phyloP scores from a whole-genome alignment of 2,113 vertebrate genomes.

The Hucho hucho region DNA sequence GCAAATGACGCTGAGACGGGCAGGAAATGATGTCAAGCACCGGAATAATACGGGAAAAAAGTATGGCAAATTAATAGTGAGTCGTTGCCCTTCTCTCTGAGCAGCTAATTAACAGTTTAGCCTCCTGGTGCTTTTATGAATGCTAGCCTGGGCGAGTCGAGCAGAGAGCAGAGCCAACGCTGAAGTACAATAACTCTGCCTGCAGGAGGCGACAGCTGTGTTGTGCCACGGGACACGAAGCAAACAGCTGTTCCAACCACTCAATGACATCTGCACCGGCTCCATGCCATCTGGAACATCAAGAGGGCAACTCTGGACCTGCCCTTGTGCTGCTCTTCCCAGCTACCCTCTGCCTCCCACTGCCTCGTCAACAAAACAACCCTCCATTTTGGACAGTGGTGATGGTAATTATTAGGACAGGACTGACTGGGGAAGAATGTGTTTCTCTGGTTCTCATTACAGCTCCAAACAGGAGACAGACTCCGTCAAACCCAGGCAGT shows the following conservation, averaged over 20 bases:
- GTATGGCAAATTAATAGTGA: slow-evolving; percentile 63
- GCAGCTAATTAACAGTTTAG: slow-evolving; percentile 80
- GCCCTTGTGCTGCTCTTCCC: slow-evolving; percentile 45
- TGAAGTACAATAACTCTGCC: slow-evolving; percentile 70
- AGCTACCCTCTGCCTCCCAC: slow-evolving; percentile 21
- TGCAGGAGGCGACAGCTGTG: slow-evolving; percentile 74
- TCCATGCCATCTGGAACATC: slow-evolving; percentile 68
- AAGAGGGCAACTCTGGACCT: slow-evolving; percentile 67
- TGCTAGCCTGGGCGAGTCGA: slow-evolving; percentile 36
- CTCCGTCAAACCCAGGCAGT: slow-evolving; percentile 15
- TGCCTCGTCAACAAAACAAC: slow-evolving; percentile 51
- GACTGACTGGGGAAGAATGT: slow-evolving; percentile 31
- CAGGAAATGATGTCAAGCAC: slow-evolving; percentile 70
- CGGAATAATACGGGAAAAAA: slow-evolving; percentile 16
- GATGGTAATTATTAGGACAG: slow-evolving; percentile 61
- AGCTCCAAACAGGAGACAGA: slow-evolving; percentile 47
- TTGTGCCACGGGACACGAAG: slow-evolving; percentile 40
- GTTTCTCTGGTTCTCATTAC: slow-evolving; percentile 34
- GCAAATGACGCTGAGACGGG: slow-evolving; percentile 56
- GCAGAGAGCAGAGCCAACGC: slow-evolving; percentile 52
- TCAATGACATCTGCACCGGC: slow-evolving; percentile 66
- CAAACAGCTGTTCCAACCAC: slow-evolving; percentile 65
- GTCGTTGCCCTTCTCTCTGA: slow-evolving; percentile 70
- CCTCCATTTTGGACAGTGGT: slow-evolving; percentile 59
- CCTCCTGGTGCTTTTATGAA: slow-evolving; percentile 78